Evolutionary conservation across 2,888 invertebrate species (phyloP).

Genomic region (Junonia oenone): DNA sequence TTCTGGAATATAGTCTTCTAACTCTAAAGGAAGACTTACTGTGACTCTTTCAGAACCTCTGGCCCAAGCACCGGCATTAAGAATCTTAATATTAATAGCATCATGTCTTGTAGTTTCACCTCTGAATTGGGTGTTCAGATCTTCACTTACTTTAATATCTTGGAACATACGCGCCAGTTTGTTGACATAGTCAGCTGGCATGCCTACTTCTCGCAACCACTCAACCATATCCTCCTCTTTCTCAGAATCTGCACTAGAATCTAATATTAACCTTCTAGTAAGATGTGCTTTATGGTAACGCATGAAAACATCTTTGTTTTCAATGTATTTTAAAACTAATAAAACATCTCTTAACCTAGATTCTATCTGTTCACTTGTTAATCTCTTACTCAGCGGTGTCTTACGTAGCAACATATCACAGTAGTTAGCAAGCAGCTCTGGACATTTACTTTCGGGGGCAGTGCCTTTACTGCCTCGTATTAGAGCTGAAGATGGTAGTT

Average conservation of each 20-base stretch:
- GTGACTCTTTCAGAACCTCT: slow-evolving; percentile 95
- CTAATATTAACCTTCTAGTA: slow-evolving; percentile 95
- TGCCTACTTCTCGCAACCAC: slow-evolving; percentile 97
- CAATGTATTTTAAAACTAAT: slow-evolving; percentile 98
- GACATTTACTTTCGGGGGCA: slow-evolving; percentile 97
- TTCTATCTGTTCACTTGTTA: slow-evolving; percentile 98
- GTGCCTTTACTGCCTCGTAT: slow-evolving; percentile 83
- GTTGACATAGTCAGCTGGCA: slow-evolving; percentile 99
- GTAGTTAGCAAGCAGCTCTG: slow-evolving; percentile 98
- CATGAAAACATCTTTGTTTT: slow-evolving; percentile 99
- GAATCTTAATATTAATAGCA: slow-evolving; percentile 97
- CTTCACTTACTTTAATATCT: slow-evolving; percentile 98
- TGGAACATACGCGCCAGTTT: slow-evolving; percentile 98
- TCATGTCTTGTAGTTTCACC: slow-evolving; percentile 89
- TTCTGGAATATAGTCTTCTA: slow-evolving; percentile 99
- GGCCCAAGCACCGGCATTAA: slow-evolving; percentile 99
- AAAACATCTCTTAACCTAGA: slow-evolving; percentile 94
- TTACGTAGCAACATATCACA: slow-evolving; percentile 99
- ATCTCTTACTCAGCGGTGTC: slow-evolving; percentile 96
- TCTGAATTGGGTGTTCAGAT: slow-evolving; percentile 95
- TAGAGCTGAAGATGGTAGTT: slow-evolving; percentile 81
- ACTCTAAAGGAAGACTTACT: slow-evolving; percentile 96
- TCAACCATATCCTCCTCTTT: slow-evolving; percentile 99
- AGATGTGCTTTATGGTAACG: slow-evolving; percentile 99
- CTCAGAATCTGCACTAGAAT: slow-evolving; percentile 98